Base-by-base conservation (phyloP, 2,888 invertebrate species). In the Allolobophora icterica region DNA sequence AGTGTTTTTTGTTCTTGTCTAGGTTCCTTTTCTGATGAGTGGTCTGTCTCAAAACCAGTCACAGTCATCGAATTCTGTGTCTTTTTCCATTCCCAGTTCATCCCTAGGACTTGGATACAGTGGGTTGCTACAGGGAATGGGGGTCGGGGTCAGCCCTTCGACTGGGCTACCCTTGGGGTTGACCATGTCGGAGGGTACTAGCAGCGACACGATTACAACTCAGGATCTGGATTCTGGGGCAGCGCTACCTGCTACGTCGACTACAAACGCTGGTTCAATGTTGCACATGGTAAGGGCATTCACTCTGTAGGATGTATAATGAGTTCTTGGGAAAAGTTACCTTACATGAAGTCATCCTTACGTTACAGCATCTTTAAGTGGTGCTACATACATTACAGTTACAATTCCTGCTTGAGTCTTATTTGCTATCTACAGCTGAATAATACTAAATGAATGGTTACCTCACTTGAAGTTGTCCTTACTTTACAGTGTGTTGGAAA, bases 1-100 rank as follows among this genome's bases (percentile, higher is more conserved):
- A 71, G 30, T n/a, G 6, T 24, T 71, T 71, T 17, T n/a, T 71
- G n/a, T 71, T 71, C 71, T 87, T 87, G 21, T 24, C 35, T 87
- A 87, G 87, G 87, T 87, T 87, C 87, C 87, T 34, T 87, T 87
- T 87, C 87, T 87, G 35, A 87, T 87, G 87, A 34, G 87, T 24
- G 38, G 87, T 38, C 34, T 87, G 6, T 87, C 87, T 35, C 87
- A 87, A 13, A 87, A 1, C 38, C 87, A 87, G 87, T 35, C 87
- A 17, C 87, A 87, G 34, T 35, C 87, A 24, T 87, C 87, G 21
- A 87, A 38, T 87, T 87, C 87, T 87, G 87, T 38, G 38, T 87
- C 87, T 30, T 87, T 35, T 24, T 87, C 87, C 38, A 87, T 87
- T 24, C 87, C 87, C 19, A 34, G 38, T 24, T 87, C 87, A 87